Conservation (phyloP, 2,113 vertebrate species). For the Festucalex cinctus region DNA sequence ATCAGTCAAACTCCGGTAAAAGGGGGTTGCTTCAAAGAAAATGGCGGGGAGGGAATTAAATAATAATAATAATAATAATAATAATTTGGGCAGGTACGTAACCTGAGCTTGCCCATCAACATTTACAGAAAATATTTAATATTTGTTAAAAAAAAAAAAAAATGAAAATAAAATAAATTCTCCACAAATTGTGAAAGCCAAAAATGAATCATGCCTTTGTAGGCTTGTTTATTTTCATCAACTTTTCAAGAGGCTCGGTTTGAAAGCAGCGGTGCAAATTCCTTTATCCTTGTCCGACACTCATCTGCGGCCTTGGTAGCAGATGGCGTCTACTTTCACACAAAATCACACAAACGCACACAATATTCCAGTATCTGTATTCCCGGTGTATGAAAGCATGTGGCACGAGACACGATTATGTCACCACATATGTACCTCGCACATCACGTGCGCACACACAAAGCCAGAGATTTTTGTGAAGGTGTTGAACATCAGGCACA, state of each 20-base stretch:
- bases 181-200: no score
- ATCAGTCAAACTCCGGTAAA: no score
- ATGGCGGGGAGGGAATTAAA: no score
- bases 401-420: constrained; percentile 36
- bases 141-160: no score
- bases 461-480: constrained; percentile 34
- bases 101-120: no score
- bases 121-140: no score
- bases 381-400: constrained; percentile 49
- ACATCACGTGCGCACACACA: constrained; percentile 1
- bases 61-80: no score
- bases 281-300: constrained; percentile 21
- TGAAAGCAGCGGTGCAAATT: neutral
- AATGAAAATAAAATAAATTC: no score
- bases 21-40: no score
- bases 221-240: neutral
- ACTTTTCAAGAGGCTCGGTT: constrained; percentile 12
- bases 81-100: no score
- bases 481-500: constrained; percentile 32
- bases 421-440: neutral
- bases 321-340: neutral
- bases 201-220: no score
- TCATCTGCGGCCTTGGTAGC: constrained; percentile 6
- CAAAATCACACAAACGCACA: neutral
- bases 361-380: constrained; percentile 43